phyloP scores from a whole-genome alignment of 1,140 invertebrate genomes.

The Drosophila novamexicana region DNA sequence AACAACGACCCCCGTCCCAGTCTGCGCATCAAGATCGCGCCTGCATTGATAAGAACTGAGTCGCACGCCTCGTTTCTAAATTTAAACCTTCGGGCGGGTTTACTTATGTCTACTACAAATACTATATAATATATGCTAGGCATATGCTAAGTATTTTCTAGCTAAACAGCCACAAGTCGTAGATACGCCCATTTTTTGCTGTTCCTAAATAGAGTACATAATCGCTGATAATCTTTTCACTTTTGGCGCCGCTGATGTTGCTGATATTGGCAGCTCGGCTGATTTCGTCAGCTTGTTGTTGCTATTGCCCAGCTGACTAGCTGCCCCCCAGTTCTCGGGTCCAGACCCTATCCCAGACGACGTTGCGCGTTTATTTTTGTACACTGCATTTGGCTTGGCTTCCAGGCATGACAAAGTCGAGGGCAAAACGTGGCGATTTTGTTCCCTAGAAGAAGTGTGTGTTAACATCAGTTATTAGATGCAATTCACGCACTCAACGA shows the following conservation, averaged over 20 bases:
- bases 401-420: background rate
- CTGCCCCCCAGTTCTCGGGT: background rate
- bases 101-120: background rate
- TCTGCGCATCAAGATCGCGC: background rate
- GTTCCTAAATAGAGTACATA: constrained; percentile 1
- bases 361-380: constrained; percentile 5
- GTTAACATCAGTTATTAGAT: background rate
- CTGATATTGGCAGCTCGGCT: constrained; percentile 42
- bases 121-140: background rate
- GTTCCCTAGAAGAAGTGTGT: constrained; percentile 6
- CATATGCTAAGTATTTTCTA: background rate
- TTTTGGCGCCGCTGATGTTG: constrained; percentile 43
- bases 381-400: background rate
- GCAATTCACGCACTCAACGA: background rate
- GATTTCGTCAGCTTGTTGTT: constrained; percentile 58
- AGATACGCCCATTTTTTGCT: constrained; percentile 36
- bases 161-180: constrained; percentile 12
- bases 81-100: constrained; percentile 54
- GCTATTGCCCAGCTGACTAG: constrained; percentile 4
- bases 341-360: constrained; percentile 15
- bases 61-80: constrained; percentile 67
- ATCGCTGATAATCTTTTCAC: constrained; percentile 39
- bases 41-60: constrained; percentile 63
- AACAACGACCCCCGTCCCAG: background rate
- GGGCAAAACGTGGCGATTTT: constrained; percentile 8